phyloP scores from a whole-genome alignment of 2,113 vertebrate genomes.

The Mystacornis crossleyi region DNA sequence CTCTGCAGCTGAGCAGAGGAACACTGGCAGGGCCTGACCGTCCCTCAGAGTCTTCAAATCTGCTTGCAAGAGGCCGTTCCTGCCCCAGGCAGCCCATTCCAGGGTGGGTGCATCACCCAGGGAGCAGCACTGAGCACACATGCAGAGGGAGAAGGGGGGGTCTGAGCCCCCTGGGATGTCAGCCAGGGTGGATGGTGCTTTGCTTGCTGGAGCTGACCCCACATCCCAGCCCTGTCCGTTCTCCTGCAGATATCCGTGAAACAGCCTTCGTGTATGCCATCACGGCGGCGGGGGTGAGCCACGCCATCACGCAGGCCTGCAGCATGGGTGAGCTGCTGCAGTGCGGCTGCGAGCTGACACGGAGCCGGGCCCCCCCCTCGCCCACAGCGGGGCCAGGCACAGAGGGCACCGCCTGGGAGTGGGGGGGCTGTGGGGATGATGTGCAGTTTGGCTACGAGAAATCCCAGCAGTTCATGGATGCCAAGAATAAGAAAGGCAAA shows the following conservation, averaged over 20 bases:
- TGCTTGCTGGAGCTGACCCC: not conserved
- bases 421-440: conserved; percentile 96
- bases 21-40: not conserved
- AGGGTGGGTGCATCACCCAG: not conserved
- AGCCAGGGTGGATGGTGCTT: not conserved
- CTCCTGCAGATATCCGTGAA: conserved; percentile 89
- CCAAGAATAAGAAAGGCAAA: conserved; percentile 88
- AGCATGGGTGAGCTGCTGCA: conserved; percentile 96
- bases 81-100: not conserved
- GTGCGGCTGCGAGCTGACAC: conserved; percentile 92
- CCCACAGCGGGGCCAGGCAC: conserved; percentile 54
- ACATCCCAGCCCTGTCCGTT: rapidly evolving
- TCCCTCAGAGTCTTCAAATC: not conserved
- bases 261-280: conserved; percentile 97
- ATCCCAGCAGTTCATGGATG: conserved; percentile 96
- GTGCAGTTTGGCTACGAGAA: conserved; percentile 97
- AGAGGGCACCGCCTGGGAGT: conserved; percentile 91
- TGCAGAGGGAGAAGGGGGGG: not conserved
- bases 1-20: not conserved
- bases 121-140: rapidly evolving
- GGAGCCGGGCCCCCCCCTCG: conserved; percentile 76
- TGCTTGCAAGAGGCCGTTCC: not conserved
- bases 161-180: not conserved
- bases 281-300: conserved; percentile 91
- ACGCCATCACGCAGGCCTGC: conserved; percentile 96